phyloP scores from a whole-genome alignment of 1,140 invertebrate species.

The Hyles vespertilio region DNA sequence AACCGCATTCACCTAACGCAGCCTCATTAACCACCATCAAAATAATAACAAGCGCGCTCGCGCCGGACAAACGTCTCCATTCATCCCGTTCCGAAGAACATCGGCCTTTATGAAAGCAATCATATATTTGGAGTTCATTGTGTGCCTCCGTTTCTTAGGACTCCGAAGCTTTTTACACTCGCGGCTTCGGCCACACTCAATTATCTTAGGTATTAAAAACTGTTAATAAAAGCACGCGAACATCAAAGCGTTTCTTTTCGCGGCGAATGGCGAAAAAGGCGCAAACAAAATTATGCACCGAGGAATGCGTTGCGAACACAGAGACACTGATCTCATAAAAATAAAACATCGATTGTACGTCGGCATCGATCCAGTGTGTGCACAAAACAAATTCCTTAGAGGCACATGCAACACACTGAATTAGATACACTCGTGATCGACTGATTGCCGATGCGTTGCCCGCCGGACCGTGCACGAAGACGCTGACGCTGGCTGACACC shows the following conservation, averaged over 20 bases:
- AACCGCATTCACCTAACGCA: constrained; percentile 48
- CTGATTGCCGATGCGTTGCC: constrained; percentile 40
- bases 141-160: constrained; percentile 3
- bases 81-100: constrained; percentile 29
- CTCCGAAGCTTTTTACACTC: constrained; percentile 8
- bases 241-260: constrained; percentile 47
- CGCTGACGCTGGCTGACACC: constrained; percentile 10
- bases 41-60: constrained; percentile 48
- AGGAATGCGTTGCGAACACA: constrained; percentile 50
- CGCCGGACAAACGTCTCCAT: constrained; percentile 25
- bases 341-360: constrained; percentile 61
- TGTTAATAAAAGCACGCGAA: constrained; percentile 24
- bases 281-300: constrained; percentile 48
- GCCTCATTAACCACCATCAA: constrained; percentile 54
- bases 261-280: constrained; percentile 38
- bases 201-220: constrained; percentile 12
- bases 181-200: constrained; percentile 8
- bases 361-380: constrained; percentile 33
- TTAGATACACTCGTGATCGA: constrained; percentile 66
- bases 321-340: constrained; percentile 54
- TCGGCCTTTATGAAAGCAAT: constrained; percentile 20
- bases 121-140: constrained; percentile 15
- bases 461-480: constrained; percentile 48
- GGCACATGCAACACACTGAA: constrained; percentile 62
- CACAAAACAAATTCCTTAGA: constrained; percentile 67